phyloP scores from a whole-genome alignment of 1,140 invertebrate genomes.

The Asobara japonica region DNA sequence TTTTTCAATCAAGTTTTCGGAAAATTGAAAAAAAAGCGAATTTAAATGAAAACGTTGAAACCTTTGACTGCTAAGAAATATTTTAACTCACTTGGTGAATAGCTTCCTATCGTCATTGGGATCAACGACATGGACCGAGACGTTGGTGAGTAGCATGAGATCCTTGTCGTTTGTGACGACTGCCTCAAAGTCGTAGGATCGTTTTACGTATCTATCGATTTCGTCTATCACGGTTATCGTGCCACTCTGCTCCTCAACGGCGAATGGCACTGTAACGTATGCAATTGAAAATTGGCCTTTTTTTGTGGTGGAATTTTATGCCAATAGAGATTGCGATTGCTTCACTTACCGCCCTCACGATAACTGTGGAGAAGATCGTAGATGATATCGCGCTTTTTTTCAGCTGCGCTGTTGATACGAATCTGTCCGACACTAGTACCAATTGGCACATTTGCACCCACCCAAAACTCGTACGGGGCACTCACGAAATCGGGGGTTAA shows the following conservation, averaged over 20 bases:
- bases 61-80: background rate
- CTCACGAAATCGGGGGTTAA: conserved; percentile 86
- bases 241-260: conserved; percentile 87
- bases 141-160: conserved; percentile 78
- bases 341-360: conserved; percentile 76
- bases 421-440: conserved; percentile 90
- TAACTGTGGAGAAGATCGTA: conserved; percentile 85
- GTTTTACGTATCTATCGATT: conserved; percentile 74
- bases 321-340: background rate
- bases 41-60: no score
- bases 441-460: conserved; percentile 82
- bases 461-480: conserved; percentile 90
- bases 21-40: no score
- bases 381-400: conserved; percentile 73
- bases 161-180: conserved; percentile 77
- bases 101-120: conserved; percentile 75
- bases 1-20: no score
- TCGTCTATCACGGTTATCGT: conserved; percentile 86
- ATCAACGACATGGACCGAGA: conserved; percentile 84
- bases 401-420: conserved; percentile 74
- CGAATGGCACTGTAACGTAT: conserved; percentile 81
- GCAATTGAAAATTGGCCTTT: background rate
- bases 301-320: no score
- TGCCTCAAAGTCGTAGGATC: conserved; percentile 82
- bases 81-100: conserved; percentile 73